Evolutionary conservation across 2,113 vertebrate genomes (phyloP), one percentile per base, ranked within the genome.

Genomic region (Thalassarche chlororhynchos): DNA sequence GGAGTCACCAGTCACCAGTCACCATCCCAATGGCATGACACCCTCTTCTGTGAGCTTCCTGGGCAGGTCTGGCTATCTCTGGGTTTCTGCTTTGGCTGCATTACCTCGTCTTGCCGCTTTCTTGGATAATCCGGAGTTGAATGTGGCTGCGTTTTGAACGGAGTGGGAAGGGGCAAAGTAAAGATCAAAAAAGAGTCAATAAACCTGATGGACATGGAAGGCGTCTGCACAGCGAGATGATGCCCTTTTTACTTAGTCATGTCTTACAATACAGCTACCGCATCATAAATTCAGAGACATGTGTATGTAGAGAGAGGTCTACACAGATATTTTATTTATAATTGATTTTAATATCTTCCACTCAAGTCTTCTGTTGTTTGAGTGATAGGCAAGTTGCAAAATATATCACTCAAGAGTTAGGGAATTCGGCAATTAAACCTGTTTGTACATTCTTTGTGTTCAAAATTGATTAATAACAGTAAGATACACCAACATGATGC

Each of bases 301-400:
- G 8, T 57, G 25, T 68, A 76, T 70, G 19, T 62, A 74, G 40
- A 42, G 62, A 91, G 84, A 93, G 14, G 70, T 66, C 91, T 72
- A 70, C 62, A 55, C 29, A 62, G 62, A 77, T 90, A 77, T 84
- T 92, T 93, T 92, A 68, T 93, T 91, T 87, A 47, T 88, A 87
- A 95, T 90, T 94, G 60, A 94, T 95, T 96, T 93, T 94, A 81
- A 49, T 83, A 88, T 90, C 93, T 94, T 96, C 81, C 66, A 77
- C 75, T 96, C 58, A 66, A 90, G 24, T 76, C 87, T 87, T 96
- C 44, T 90, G 64, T 83, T 96, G 54, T 90, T 91, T 94, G 91
- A 96, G 47, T 95, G 89, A 97, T 95, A 81, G 82, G 82, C 71
- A 96, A 94, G 94, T 96, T 97, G 89, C 66, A 94, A 96, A 97